Conservation (phyloP, 2,797 vertebrate species). For the Pangasius macronema region DNA sequence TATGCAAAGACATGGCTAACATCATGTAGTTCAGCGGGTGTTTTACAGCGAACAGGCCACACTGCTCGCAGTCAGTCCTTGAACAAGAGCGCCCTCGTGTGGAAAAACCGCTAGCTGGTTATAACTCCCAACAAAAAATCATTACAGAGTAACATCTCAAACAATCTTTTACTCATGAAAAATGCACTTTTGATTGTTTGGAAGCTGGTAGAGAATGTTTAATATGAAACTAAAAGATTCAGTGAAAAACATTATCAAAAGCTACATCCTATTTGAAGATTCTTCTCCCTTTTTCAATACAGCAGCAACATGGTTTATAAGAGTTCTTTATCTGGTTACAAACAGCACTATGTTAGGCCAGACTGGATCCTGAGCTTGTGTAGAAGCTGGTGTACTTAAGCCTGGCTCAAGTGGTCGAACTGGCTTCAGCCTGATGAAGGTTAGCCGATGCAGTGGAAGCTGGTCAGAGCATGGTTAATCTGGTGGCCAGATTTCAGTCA, state of each 20-base stretch:
- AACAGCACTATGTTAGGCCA: neutral
- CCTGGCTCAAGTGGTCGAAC: neutral
- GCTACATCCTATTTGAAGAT: neutral
- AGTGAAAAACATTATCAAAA: neutral
- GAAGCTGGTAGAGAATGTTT: neutral
- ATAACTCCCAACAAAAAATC: neutral
- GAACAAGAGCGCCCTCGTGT: constrained; percentile 23
- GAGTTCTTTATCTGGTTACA: neutral
- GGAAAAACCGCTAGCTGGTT: neutral
- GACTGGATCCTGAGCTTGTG: neutral
- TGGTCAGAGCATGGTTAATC: neutral
- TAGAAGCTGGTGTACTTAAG: neutral
- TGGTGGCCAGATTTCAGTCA: neutral
- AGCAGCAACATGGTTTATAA: neutral
- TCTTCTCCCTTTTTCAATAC: neutral
- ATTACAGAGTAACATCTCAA: neutral
- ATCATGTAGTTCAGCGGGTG: neutral
- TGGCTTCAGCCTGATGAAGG: neutral
- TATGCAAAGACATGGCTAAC: neutral
- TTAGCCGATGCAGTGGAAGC: neutral
- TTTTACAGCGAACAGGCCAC: neutral
- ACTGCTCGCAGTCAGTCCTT: neutral
- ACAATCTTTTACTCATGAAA: neutral
- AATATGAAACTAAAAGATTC: neutral
- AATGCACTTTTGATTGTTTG: neutral